A percentile compares a stretch with the other conserved stretches of the same genome.
These are phyloP conservation scores for Spheniscus humboldti DNA, from an alignment of 2,797 vertebrate species.

Conservation along the genomic window DNA sequence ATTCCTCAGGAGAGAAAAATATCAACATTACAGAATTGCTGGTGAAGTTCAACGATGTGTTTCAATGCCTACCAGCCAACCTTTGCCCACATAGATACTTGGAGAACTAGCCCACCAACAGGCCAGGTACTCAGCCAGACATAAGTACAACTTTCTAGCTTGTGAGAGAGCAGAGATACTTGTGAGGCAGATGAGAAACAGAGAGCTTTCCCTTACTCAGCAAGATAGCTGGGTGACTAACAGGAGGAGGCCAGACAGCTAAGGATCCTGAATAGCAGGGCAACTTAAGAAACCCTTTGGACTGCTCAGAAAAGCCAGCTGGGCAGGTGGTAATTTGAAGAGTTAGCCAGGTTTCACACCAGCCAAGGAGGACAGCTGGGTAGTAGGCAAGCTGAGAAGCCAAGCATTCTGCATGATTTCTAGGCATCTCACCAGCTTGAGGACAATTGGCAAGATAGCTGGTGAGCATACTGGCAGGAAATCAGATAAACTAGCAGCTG, in stretches of 20 bases:
- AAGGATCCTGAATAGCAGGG: not conserved
- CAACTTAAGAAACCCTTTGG: not conserved
- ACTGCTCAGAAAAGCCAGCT: not conserved
- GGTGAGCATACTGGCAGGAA: conserved; percentile 13
- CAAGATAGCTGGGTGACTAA: not conserved
- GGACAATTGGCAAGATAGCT: not conserved
- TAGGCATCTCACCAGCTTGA: not conserved
- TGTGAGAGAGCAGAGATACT: not conserved
- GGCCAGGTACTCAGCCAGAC: not conserved
- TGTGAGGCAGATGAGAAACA: not conserved
- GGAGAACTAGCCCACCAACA: not conserved
- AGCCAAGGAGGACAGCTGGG: conserved; percentile 15
- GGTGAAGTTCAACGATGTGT: not conserved
- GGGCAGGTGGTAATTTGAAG: not conserved
- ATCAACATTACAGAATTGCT: not conserved
- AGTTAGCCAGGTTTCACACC: not conserved
- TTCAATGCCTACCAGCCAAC: not conserved
- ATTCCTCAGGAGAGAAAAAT: not conserved
- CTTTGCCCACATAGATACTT: not conserved
- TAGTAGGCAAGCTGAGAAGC: not conserved
- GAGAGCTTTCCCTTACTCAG: not conserved
- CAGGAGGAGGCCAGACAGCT: not conserved
- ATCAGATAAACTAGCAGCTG: conserved; percentile 9
- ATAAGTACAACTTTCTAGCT: not conserved
- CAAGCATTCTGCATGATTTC: not conserved